Conservation (phyloP, 2,888 invertebrate genomes). For the Apeira syringaria region DNA sequence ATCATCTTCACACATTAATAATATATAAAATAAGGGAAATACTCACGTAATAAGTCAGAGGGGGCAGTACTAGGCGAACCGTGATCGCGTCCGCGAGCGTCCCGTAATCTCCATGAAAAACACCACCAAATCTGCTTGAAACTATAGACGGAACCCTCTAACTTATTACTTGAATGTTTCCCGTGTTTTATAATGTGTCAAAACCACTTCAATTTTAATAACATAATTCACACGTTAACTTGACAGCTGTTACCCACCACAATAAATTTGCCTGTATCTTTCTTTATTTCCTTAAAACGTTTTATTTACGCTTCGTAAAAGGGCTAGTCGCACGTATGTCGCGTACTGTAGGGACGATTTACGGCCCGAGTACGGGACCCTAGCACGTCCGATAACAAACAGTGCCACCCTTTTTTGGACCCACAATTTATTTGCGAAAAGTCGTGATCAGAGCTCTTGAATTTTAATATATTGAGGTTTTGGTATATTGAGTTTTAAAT, state of each 20-base stretch:
- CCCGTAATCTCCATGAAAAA: too few relatives aligned
- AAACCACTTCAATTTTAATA: too few relatives aligned
- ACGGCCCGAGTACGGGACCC: constrained; percentile 27
- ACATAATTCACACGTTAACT: neutral
- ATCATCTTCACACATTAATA: too few relatives aligned
- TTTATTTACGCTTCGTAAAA: constrained; percentile 22
- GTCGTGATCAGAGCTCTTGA: constrained; percentile 9
- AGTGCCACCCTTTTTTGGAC: constrained; percentile 12
- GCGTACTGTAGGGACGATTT: constrained; percentile 30
- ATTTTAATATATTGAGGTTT: constrained; percentile 4
- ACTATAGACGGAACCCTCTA: too few relatives aligned
- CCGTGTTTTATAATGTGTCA: too few relatives aligned
- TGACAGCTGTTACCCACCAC: neutral
- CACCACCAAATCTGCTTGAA: too few relatives aligned
- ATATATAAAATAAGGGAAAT: too few relatives aligned
- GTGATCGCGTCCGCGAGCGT: too few relatives aligned
- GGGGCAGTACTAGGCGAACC: too few relatives aligned
- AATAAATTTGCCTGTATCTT: constrained; percentile 21
- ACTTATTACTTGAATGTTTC: too few relatives aligned
- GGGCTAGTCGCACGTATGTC: constrained; percentile 20
- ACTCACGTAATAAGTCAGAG: too few relatives aligned
- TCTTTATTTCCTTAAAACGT: constrained; percentile 20
- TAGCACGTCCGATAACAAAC: constrained; percentile 33
- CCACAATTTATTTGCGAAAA: constrained; percentile 13
- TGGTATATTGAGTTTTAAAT: too few relatives aligned